Evolutionary conservation across 2,113 vertebrate species (phyloP).

Genomic region (Cyrtonyx montezumae): DNA sequence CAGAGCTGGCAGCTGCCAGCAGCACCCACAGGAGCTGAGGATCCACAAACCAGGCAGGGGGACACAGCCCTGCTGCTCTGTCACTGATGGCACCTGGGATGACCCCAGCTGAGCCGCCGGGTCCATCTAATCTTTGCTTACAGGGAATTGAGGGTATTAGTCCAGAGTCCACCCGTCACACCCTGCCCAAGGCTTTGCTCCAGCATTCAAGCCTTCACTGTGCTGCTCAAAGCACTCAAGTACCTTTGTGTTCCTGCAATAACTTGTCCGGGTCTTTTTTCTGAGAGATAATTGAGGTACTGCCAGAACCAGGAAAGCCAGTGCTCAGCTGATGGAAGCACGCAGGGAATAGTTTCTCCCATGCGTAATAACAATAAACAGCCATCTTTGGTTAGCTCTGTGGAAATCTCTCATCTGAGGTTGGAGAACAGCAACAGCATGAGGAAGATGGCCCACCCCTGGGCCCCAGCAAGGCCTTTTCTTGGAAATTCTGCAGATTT

Average conservation of each 20-base stretch:
- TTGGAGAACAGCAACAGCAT: background rate
- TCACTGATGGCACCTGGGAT: background rate
- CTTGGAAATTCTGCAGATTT: background rate
- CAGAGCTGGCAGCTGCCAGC: conserved; percentile 31
- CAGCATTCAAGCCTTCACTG: background rate
- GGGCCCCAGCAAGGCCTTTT: background rate
- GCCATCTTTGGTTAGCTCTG: background rate
- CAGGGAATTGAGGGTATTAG: conserved; percentile 1
- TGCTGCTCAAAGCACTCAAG: background rate
- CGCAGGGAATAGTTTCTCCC: background rate
- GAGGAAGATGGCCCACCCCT: background rate
- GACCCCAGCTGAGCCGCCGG: background rate
- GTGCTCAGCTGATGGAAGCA: background rate
- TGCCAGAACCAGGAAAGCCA: background rate
- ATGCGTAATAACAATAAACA: background rate
- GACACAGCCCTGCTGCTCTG: background rate
- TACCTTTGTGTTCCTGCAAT: background rate
- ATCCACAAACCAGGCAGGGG: background rate
- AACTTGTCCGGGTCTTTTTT: background rate
- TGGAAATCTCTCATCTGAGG: background rate
- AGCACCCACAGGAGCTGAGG: background rate
- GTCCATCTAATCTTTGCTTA: conserved; percentile 42
- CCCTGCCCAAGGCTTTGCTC: background rate
- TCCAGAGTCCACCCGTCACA: background rate
- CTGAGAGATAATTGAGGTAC: background rate